phyloP scores from a whole-genome alignment of 2,113 vertebrate species.

The Limnothrissa miodon region DNA sequence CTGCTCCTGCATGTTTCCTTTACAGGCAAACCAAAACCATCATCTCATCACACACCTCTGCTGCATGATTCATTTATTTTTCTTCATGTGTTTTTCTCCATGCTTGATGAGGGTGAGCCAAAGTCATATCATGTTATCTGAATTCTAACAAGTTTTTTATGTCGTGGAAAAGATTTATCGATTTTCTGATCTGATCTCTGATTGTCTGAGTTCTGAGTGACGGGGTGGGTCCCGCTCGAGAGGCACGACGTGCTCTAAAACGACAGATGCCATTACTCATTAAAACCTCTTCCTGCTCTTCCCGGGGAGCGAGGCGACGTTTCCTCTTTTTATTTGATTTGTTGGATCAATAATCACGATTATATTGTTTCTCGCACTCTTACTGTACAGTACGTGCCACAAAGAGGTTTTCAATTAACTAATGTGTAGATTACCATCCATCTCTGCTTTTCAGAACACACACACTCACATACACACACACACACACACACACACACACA shows the following conservation, averaged over 20 bases:
- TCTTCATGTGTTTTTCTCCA: background rate
- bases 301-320: constrained; percentile 52
- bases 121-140: background rate
- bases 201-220: constrained; percentile 19
- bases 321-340: constrained; percentile 72
- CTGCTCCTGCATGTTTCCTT: no score
- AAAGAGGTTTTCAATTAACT: constrained; percentile 81
- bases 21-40: background rate
- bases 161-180: constrained; percentile 9
- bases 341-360: constrained; percentile 70
- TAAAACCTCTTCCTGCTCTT: constrained; percentile 56
- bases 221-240: constrained; percentile 22
- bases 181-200: constrained; percentile 16
- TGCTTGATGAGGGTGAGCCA: background rate
- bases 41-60: background rate
- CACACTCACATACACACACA: constrained; percentile 41
- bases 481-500: background rate
- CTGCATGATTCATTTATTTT: background rate
- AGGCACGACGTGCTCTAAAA: constrained; percentile 50
- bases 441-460: constrained; percentile 41
- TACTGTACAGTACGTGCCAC: constrained; percentile 55
- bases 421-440: constrained; percentile 79
- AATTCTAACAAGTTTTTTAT: constrained; percentile 16
- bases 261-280: constrained; percentile 54
- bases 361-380: constrained; percentile 59